Evolutionary conservation across 2,888 invertebrate species (phyloP), one percentile per base, ranked within the genome.

Genomic region (Tridacna crocea): DNA sequence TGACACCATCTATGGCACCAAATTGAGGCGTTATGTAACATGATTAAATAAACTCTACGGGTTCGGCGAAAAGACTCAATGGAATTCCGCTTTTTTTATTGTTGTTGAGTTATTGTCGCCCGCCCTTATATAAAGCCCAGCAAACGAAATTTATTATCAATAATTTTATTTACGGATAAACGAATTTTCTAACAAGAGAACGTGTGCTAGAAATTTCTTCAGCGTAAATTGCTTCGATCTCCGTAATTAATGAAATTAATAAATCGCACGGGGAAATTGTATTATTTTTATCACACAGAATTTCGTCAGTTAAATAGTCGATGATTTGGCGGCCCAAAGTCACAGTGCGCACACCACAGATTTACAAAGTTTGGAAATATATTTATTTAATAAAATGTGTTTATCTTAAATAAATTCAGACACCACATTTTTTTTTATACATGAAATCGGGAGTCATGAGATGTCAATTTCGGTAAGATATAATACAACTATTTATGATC

Each of bases 101-200:
- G 68, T 68, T 47, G 46, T 68, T 47, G 15, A 47, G 68, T 68
- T 68, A 51, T 22, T 47, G 24, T 70, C 70, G 70, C 51, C 70
- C 51, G 22, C 22, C 46, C 51, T 47, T 15, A 51, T 51, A 80
- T 77, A 72, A 22, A 72, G 76, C 65, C 72, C 70, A 58, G 66
- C 79, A 83, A 86, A 86, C 86, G 63, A 76, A 84, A 87, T 88
- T 89, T 89, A 83, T 85, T 85, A 85, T 84, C 82, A 81, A 83
- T 89, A 89, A 89, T 88, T 89, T 85, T 88, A 87, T 88, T 89
- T 89, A 87, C 85, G 80, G 84, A 83, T 89, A 89, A 87, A 82
- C 74, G 83, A 85, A 84, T 87, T 87, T 89, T 80, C 79, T 75
- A 68, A 79, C 78, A 76, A 76, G 68, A 68, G 77, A 58, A 79